These are phyloP conservation scores for Neoniphon sammara DNA, from an alignment of 2,797 vertebrate genomes.

Conservation along the genomic window DNA sequence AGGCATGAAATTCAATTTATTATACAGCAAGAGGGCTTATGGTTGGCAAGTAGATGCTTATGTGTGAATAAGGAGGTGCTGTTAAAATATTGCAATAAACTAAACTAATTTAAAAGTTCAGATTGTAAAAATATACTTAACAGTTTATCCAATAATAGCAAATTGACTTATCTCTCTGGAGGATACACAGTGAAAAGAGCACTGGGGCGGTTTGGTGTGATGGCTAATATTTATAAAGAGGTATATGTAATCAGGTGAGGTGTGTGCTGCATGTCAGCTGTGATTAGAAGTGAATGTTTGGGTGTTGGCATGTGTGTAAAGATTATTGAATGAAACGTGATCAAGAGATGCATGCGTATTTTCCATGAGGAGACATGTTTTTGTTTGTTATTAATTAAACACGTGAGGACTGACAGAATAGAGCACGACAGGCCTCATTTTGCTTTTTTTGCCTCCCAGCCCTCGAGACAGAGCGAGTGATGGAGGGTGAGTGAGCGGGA, in stretches of 20 bases:
- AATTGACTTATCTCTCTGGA: no score
- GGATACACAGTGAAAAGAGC: background rate
- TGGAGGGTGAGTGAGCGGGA: conserved; percentile 23
- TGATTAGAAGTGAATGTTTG: no score
- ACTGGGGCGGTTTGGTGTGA: background rate
- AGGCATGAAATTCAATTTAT: background rate
- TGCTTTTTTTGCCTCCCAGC: background rate
- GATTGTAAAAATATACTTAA: no score
- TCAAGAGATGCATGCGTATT: background rate
- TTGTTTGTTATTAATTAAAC: conserved; percentile 15
- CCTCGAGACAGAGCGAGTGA: background rate
- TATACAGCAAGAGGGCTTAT: no score
- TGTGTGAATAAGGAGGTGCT: no score
- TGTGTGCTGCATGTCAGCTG: background rate
- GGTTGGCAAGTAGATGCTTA: no score
- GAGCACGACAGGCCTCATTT: background rate
- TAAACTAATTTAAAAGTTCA: no score
- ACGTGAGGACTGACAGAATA: background rate
- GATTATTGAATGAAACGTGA: no score
- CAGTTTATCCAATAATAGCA: no score
- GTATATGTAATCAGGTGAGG: background rate
- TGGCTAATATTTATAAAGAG: background rate
- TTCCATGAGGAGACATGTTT: background rate
- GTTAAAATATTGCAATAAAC: no score
- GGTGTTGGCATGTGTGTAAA: no score